Percentiles rank a stretch among this genome's conserved stretches.
These are phyloP conservation scores for Synergus japonicus DNA, from an alignment of 2,888 invertebrate species.

Conservation along the genomic window DNA sequence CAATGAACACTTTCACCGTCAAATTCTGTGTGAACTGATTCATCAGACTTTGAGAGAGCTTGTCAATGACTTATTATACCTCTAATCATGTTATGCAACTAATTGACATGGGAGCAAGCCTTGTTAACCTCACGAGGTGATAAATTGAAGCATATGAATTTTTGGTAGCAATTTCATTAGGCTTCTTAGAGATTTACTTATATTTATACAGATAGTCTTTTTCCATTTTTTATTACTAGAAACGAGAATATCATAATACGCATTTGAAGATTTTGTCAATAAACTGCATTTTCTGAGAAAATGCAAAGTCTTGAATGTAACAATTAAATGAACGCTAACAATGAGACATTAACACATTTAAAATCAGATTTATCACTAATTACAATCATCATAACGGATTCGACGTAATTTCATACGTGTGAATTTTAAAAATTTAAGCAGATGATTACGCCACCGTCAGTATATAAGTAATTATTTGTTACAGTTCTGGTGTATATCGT, in stretches of 20 bases:
- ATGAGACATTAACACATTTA: background rate
- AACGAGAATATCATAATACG: background rate
- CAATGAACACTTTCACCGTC: background rate
- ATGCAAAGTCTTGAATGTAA: no score
- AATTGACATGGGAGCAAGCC: background rate
- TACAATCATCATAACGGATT: background rate
- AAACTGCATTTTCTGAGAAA: no score
- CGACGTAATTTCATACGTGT: background rate
- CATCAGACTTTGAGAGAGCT: background rate
- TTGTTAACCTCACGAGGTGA: background rate
- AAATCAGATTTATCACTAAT: background rate
- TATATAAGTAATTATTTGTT: background rate
- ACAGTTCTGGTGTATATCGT: background rate
- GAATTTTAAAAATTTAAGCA: conserved; percentile 7
- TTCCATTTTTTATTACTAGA: background rate
- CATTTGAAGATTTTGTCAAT: background rate
- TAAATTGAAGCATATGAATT: background rate
- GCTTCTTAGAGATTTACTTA: background rate
- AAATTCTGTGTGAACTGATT: conserved; percentile 2
- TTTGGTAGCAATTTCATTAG: background rate
- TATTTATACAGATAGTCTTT: no score
- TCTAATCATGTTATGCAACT: conserved; percentile 7
- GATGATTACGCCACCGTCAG: background rate
- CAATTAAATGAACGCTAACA: background rate
- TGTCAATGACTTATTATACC: conserved; percentile 1